Evolutionary conservation across 2,113 vertebrate species (phyloP).

Genomic region (Aspiorhynchus laticeps): DNA sequence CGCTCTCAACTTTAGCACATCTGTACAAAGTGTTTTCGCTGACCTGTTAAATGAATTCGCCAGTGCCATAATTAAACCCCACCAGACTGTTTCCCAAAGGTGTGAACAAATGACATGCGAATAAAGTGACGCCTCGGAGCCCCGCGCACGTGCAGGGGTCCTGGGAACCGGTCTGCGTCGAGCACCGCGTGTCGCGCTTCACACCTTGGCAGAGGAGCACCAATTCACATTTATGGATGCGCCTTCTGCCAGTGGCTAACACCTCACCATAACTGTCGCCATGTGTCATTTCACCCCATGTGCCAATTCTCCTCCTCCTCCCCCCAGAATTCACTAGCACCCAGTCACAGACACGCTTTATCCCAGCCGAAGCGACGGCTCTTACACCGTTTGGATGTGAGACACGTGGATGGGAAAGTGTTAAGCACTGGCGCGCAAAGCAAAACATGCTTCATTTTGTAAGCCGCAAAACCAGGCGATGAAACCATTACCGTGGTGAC

Average conservation of each 20-base stretch:
- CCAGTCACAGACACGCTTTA: conserved; percentile 62
- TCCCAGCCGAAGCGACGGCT: conserved; percentile 60
- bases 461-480: not conserved
- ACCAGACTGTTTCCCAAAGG: conserved; percentile 28
- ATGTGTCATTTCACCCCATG: conserved; percentile 39
- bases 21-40: not conserved
- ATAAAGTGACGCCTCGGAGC: conserved; percentile 41
- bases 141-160: conserved; percentile 38
- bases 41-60: not conserved
- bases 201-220: conserved; percentile 59
- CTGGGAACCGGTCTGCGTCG: conserved; percentile 50
- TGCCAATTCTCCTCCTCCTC: not conserved
- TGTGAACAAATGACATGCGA: conserved; percentile 60
- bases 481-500: not conserved
- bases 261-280: conserved; percentile 69
- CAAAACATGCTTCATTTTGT: not conserved
- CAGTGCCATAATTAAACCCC: not conserved
- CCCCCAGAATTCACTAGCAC: not conserved
- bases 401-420: conserved; percentile 60
- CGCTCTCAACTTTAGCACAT: not conserved
- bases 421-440: conserved; percentile 8
- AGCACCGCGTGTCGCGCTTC: conserved; percentile 59
- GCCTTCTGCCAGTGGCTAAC: conserved; percentile 64
- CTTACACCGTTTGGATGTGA: conserved; percentile 62
- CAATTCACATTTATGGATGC: conserved; percentile 50